A percentile compares a stretch with the other conserved stretches of the same genome.
phyloP scores from a whole-genome alignment of 2,113 vertebrate species.

The Lasiurus borealis region DNA sequence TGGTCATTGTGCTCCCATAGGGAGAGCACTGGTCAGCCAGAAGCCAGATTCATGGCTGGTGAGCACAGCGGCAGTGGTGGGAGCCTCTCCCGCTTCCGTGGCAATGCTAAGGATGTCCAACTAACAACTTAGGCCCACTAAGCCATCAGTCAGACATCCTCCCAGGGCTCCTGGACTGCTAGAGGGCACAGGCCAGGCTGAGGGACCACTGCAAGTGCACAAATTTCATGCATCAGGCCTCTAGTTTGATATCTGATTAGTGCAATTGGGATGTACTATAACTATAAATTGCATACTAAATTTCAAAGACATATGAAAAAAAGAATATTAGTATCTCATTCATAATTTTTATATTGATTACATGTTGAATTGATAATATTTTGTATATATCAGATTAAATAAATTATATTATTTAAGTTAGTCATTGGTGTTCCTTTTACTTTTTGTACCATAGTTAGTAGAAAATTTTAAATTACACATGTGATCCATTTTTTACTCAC shows the following conservation, averaged over 20 bases:
- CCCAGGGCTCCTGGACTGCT: too few relatives aligned
- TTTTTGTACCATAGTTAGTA: neutral
- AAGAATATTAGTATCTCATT: neutral
- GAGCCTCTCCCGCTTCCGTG: too few relatives aligned
- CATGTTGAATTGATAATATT: neutral
- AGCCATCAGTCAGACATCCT: too few relatives aligned
- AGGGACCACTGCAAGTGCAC: too few relatives aligned
- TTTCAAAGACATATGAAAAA: constrained; percentile 32
- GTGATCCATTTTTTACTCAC: neutral
- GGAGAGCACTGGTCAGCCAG: too few relatives aligned
- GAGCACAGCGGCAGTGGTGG: too few relatives aligned
- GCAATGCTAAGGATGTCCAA: too few relatives aligned
- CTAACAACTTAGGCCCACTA: too few relatives aligned
- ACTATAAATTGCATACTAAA: neutral
- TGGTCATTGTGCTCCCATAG: too few relatives aligned
- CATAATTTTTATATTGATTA: neutral
- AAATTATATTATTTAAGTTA: constrained; percentile 1
- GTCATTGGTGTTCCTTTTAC: neutral
- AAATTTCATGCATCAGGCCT: too few relatives aligned
- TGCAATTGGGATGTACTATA: neutral
- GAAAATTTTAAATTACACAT: constrained; percentile 1
- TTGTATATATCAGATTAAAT: neutral
- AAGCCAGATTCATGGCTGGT: too few relatives aligned
- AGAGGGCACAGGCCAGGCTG: too few relatives aligned
- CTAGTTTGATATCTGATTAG: neutral